Base-by-base conservation (phyloP, 2,888 invertebrate species). In the Thyatira batis region DNA sequence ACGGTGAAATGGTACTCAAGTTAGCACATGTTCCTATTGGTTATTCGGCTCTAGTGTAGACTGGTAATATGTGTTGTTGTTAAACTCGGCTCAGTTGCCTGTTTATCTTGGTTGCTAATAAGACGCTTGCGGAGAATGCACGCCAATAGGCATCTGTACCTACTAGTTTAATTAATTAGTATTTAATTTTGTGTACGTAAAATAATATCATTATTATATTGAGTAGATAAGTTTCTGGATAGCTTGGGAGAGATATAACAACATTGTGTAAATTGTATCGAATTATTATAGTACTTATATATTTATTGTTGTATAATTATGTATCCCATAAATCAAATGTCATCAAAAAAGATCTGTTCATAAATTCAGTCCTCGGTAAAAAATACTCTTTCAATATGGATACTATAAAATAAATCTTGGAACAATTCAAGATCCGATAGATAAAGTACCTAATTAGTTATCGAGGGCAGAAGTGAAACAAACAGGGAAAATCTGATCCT, bases 361-460 rank as follows among this genome's bases (percentile, higher is more conserved):
- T n/a, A n/a, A n/a, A n/a, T n/a, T n/a, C n/a, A n/a, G n/a, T n/a
- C n/a, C n/a, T n/a, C n/a, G n/a, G n/a, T n/a, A 33, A 33, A 5
- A 1, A 4, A 13, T 2, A 13, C 6, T 11, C 33, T 33, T 13
- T 13, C 5, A 33, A 33, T 33, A n/a, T 33, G 11, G 33, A 13
- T 1, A 33, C 13, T 13, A 33, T 13, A 13, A 13, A 33, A 33
- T 23, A 30, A 5, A 33, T 17, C 23, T 13, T 6, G n/a, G 8
- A 21, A 23, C 10, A 10, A 20, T 27, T 48, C 61, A 67, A 66
- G 63, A 68, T 68, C 56, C 58, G 54, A 57, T 60, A 55, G 54
- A 45, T 46, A 49, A 57, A 55, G 62, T 67, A 30, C 11, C 5
- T 17, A 69, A 72, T 73, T 74, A 70, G 65, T 69, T 65, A 67